Evolutionary conservation across 2,113 vertebrate genomes (phyloP), one percentile per base, ranked within the genome.

Genomic region (Hemicordylus capensis): DNA sequence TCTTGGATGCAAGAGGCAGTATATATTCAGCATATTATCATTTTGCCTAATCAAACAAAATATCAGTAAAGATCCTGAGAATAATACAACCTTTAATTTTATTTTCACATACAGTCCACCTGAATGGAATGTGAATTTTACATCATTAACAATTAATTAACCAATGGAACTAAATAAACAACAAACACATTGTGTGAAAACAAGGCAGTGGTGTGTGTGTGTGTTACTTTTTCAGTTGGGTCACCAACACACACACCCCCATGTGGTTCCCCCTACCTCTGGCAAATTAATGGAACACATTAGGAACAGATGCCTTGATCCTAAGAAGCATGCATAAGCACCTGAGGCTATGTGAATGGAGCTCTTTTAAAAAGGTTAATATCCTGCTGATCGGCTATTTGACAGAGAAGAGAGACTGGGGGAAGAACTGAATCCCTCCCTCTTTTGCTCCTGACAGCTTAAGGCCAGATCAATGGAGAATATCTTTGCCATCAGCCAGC

Each of bases 71-170:
- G 79, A 87, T 83, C 76, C 69, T 85, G 89, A 83, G 90, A 93
- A 82, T 90, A 93, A 86, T 9, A 89, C 78, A 59, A 89, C 90
- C 88, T 89, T 83, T 79, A 87, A 91, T 85, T 76, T 85, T 87
- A 59, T 79, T 89, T 87, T 91, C 89, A 75, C 58, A 80, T 66
- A 44, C 73, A 76, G 81, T 86, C 75, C 91, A 73, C 72, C 87
- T 91, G 88, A 81, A 72, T 83, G 89, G 93, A 81, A 81, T 37
- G 46, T 37, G 75, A 37, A 15, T 51, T 54, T 90, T 86, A 87
- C 80, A 91, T 93, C 90, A 93, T 92, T 93, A 93, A 93, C 93
- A 90, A 87, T 80, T 69, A 54, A 78, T 78, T 78, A 59, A 17
- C 34, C 56, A 77, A 80, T 80, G 24, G 4, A 34, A 34, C 28